Conservation (phyloP, 2,888 invertebrate genomes). For the Cylindroiulus punctatus region DNA sequence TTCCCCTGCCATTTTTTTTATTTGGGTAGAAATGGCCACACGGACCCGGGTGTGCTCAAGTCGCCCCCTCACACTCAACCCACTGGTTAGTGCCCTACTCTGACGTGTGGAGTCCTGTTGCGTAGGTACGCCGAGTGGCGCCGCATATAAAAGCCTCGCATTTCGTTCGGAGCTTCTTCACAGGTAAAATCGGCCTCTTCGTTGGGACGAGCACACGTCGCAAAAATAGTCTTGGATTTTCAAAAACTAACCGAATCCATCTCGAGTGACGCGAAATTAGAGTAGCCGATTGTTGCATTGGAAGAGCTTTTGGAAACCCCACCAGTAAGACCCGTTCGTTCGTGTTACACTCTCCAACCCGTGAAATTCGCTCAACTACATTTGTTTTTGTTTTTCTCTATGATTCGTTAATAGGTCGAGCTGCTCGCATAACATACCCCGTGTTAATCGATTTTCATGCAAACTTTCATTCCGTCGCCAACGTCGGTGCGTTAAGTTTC, state of each 20-base stretch:
- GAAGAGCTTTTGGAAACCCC: neutral
- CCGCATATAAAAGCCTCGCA: conserved; percentile 2
- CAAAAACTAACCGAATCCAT: neutral
- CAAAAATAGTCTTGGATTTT: conserved; percentile 5
- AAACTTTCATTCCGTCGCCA: neutral
- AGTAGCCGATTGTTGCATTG: neutral
- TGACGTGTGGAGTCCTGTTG: conserved; percentile 20
- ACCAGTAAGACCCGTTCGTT: neutral
- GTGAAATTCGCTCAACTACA: neutral
- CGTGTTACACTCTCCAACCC: neutral
- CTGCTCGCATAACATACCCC: neutral
- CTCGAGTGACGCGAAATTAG: neutral
- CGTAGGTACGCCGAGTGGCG: conserved; percentile 30
- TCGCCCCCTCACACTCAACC: conserved; percentile 11
- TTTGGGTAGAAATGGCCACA: neutral
- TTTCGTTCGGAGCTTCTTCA: conserved; percentile 38
- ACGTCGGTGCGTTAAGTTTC: neutral
- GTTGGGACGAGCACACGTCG: neutral
- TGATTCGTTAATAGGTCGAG: conserved; percentile 28
- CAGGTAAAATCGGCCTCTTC: conserved; percentile 24
- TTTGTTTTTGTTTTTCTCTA: neutral
- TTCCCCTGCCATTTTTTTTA: neutral
- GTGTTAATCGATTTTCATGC: conserved; percentile 19
- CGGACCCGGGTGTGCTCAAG: neutral
- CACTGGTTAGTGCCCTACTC: neutral